Evolutionary conservation across 2,797 vertebrate species (phyloP).

Genomic region (Aselliscus stoliczkanus): DNA sequence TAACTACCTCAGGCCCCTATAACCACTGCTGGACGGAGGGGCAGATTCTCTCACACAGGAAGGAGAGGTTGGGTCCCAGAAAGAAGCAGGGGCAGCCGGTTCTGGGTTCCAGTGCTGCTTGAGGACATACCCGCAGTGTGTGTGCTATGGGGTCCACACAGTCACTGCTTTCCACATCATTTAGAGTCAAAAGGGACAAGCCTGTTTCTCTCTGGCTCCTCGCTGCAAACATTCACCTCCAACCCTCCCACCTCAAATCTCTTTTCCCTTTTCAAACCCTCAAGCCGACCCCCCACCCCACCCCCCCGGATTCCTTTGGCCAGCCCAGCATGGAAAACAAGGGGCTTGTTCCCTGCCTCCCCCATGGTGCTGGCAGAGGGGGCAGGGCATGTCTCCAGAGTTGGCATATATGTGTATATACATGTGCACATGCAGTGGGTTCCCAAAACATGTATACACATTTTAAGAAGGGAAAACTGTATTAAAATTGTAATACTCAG

Average conservation of each 20-base stretch:
- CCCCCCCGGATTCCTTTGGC: background rate
- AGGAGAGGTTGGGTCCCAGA: background rate
- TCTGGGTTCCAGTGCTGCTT: background rate
- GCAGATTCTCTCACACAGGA: no score
- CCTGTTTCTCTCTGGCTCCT: background rate
- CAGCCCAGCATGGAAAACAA: accelerated
- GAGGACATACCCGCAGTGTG: accelerated
- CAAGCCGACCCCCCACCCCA: background rate
- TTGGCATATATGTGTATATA: background rate
- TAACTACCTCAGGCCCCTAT: accelerated
- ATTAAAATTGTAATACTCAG: no score
- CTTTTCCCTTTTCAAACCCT: background rate
- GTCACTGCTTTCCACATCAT: accelerated
- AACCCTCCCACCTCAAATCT: background rate
- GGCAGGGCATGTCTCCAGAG: background rate
- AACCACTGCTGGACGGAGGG: accelerated
- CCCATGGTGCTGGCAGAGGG: background rate
- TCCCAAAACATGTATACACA: no score
- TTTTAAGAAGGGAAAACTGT: no score
- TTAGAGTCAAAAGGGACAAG: background rate
- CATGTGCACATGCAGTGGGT: no score
- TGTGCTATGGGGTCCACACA: accelerated
- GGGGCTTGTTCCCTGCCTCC: accelerated
- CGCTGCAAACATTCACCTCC: background rate
- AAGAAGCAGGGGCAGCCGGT: background rate